A percentile compares a stretch with the other conserved stretches of the same genome.
phyloP scores from a whole-genome alignment of 2,888 invertebrate species.

The Drosophila paracracens region DNA sequence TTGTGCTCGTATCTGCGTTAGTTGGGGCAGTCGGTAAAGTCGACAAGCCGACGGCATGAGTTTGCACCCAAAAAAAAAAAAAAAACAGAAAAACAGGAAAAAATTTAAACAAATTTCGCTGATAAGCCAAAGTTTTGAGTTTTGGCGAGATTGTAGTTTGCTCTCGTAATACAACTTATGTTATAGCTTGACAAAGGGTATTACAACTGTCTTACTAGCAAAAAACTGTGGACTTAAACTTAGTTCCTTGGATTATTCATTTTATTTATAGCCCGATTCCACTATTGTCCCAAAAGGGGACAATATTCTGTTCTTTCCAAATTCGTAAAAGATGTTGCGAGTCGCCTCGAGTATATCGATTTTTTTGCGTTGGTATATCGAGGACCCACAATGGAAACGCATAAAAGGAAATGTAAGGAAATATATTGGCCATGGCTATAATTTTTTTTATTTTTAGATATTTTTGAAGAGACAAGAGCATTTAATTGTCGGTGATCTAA shows the following conservation, averaged over 20 bases:
- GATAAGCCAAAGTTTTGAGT: constrained; percentile 41
- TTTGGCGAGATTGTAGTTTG: constrained; percentile 7
- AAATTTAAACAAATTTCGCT: constrained; percentile 19
- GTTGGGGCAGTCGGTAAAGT: constrained; percentile 40
- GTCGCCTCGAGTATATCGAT: background rate
- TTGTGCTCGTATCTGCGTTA: constrained; percentile 2
- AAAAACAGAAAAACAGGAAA: constrained; percentile 10
- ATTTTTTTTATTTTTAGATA: background rate
- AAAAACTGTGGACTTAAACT: background rate
- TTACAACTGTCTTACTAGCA: background rate
- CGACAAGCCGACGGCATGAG: constrained; percentile 40
- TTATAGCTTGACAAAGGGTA: background rate
- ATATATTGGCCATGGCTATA: background rate
- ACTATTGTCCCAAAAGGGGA: background rate
- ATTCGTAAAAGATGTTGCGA: background rate
- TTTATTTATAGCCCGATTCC: background rate
- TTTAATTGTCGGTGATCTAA: background rate
- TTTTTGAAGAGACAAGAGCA: background rate
- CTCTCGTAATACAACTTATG: background rate
- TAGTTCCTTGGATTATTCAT: background rate
- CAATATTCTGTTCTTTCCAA: background rate
- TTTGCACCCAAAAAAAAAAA: constrained; percentile 47
- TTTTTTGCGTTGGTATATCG: background rate
- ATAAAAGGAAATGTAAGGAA: background rate
- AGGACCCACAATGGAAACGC: background rate